These are phyloP conservation scores for Sebastes minor DNA, from an alignment of 2,797 vertebrate species.

Conservation along the genomic window DNA sequence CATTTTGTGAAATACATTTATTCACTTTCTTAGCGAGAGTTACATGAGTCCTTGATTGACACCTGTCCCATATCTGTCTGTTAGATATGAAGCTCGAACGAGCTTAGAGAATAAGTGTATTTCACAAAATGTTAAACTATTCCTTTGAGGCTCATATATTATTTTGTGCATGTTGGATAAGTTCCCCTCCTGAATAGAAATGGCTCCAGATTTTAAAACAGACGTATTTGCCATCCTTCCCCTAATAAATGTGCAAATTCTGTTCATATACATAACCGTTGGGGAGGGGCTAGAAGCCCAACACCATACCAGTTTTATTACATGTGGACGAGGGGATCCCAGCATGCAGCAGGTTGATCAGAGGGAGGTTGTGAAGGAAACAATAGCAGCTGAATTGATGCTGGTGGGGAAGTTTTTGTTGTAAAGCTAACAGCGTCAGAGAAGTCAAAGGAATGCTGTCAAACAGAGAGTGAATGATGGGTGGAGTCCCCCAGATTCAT, in stretches of 20 bases:
- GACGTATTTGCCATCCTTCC: not conserved
- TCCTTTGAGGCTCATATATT: not conserved
- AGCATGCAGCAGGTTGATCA: conserved; percentile 32
- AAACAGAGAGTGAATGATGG: conserved; percentile 50
- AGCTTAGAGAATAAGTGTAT: not conserved
- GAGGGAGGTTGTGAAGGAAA: conserved; percentile 3
- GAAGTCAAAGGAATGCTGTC: conserved; percentile 43
- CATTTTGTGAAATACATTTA: not conserved
- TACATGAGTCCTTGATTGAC: not conserved
- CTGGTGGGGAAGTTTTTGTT: conserved; percentile 8
- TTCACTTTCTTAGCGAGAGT: not conserved
- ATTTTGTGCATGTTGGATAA: not conserved
- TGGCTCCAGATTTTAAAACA: not conserved
- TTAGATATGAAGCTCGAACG: not conserved
- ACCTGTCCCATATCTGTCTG: not conserved
- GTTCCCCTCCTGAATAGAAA: not conserved
- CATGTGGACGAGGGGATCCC: conserved; percentile 1
- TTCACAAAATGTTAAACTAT: not conserved
- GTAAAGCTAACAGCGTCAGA: conserved; percentile 29
- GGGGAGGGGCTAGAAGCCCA: not conserved
- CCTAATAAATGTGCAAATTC: not conserved
- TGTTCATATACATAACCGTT: not conserved
- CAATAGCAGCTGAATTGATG: conserved; percentile 20
- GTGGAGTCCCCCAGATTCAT: not conserved
- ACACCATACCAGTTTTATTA: not conserved